Conservation (phyloP, 1,140 invertebrate genomes). For the Littorina saxatilis region DNA sequence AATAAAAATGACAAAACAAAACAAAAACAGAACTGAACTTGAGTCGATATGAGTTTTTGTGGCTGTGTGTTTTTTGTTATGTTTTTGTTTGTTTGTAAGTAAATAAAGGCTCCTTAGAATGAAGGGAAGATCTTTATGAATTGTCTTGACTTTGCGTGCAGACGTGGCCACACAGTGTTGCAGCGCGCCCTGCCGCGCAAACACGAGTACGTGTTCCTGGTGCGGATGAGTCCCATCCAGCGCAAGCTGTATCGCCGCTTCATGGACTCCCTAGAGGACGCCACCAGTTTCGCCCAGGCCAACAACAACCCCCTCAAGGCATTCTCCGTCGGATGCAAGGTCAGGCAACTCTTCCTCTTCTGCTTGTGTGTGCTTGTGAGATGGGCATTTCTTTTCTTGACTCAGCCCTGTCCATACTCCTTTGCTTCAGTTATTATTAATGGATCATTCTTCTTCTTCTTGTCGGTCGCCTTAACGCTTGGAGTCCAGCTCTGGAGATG, state of each 20-base stretch:
- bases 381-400: not conserved
- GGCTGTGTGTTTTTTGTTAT: too few relatives aligned
- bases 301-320: constrained; percentile 96
- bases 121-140: not conserved
- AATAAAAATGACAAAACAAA: too few relatives aligned
- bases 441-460: too few relatives aligned
- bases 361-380: not conserved
- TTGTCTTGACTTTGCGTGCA: constrained; percentile 50
- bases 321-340: constrained; percentile 98
- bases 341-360: constrained; percentile 73
- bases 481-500: too few relatives aligned
- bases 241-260: constrained; percentile 84
- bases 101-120: too few relatives aligned
- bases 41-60: too few relatives aligned
- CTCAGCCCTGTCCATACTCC: not conserved
- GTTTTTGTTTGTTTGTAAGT: too few relatives aligned
- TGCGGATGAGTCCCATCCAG: constrained; percentile 90
- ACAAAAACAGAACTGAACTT: too few relatives aligned
- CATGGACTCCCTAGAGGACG: constrained; percentile 73
- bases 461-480: too few relatives aligned
- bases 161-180: constrained; percentile 94
- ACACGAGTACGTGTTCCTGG: constrained; percentile 94
- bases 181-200: constrained; percentile 94
- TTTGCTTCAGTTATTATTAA: not conserved
- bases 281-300: constrained; percentile 73